phyloP scores from a whole-genome alignment of 2,797 vertebrate species.

The Triplophysa bombifrons region DNA sequence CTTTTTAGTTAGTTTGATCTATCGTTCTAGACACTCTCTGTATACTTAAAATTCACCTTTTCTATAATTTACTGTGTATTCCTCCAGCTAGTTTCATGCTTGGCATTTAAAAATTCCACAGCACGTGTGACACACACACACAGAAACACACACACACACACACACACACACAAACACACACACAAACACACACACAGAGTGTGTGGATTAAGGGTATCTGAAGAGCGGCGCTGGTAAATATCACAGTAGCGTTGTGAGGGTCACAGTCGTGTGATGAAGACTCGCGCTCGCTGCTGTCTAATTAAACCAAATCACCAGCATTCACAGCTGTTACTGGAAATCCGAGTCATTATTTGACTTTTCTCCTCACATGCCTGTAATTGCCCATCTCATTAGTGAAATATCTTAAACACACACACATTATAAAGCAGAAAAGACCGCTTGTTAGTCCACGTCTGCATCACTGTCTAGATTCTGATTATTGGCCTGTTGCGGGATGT shows the following conservation, averaged over 20 bases:
- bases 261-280: background rate
- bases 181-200: too few relatives aligned
- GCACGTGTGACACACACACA: background rate
- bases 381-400: slow-evolving; percentile 51
- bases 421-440: background rate
- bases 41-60: background rate
- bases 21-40: background rate
- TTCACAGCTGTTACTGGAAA: slow-evolving; percentile 23
- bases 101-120: background rate
- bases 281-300: background rate
- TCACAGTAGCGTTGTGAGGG: background rate
- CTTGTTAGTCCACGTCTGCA: too few relatives aligned
- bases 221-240: background rate
- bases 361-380: slow-evolving; percentile 32
- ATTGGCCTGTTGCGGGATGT: too few relatives aligned
- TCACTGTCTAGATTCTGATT: too few relatives aligned
- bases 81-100: background rate
- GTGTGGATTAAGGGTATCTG: background rate
- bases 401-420: slow-evolving; percentile 1
- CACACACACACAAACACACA: too few relatives aligned
- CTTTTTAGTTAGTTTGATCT: background rate
- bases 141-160: background rate
- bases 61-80: background rate
- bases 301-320: background rate
- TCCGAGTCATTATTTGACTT: slow-evolving; percentile 44